A percentile compares a stretch with the other conserved stretches of the same genome.
Evolutionary conservation across 2,797 vertebrate species (phyloP).

Genomic region (Anguilla megastoma): DNA sequence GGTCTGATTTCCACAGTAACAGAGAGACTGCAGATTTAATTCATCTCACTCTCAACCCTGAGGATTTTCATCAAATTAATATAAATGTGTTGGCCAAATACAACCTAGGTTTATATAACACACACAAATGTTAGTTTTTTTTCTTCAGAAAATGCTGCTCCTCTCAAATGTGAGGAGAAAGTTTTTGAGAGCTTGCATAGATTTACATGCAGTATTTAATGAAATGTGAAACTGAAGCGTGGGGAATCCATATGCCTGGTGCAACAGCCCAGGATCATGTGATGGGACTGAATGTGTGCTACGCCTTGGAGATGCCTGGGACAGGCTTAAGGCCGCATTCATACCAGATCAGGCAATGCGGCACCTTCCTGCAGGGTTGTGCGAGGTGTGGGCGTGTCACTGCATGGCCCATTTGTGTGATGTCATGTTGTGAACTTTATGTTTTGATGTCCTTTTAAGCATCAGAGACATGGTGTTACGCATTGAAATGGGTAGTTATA

Average conservation of each 20-base stretch:
- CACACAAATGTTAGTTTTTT: background rate
- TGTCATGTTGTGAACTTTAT: too few species aligned
- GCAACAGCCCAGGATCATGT: background rate
- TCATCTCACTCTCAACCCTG: background rate
- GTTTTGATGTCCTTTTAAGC: background rate
- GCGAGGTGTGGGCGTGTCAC: too few species aligned
- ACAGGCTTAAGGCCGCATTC: background rate
- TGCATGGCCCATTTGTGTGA: too few species aligned
- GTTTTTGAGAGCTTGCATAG: background rate
- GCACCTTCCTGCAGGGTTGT: too few species aligned
- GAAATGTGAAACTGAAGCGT: background rate
- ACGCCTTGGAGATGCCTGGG: background rate
- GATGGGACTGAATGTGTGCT: background rate
- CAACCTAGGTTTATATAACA: background rate
- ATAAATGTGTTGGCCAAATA: background rate
- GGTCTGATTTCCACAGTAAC: constrained; percentile 9
- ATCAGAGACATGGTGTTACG: background rate
- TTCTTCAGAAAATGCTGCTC: background rate
- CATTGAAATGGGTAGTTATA: background rate
- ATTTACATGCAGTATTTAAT: background rate
- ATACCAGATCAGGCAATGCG: too few species aligned
- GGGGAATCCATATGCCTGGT: background rate
- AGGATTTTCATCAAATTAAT: background rate
- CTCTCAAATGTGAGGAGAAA: background rate
- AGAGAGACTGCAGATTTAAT: background rate